Percentiles rank a stretch among this genome's conserved stretches.
phyloP scores from a whole-genome alignment of 2,113 vertebrate species.

The Morone saxatilis region DNA sequence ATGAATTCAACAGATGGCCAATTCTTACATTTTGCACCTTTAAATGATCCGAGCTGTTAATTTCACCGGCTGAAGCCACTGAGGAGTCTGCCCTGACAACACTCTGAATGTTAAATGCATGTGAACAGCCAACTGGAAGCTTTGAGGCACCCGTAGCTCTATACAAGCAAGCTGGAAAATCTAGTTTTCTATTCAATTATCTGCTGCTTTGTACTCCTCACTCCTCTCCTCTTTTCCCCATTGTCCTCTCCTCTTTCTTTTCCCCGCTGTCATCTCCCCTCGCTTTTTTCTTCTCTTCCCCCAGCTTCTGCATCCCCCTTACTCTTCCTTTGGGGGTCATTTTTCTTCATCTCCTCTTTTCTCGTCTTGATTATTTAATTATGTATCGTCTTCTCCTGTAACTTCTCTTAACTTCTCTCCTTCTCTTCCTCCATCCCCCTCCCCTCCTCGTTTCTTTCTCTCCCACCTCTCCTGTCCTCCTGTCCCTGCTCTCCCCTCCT shows the following conservation, averaged over 20 bases:
- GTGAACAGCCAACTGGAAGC: slow-evolving; percentile 26
- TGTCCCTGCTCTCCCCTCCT: slow-evolving; percentile 45
- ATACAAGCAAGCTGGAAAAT: slow-evolving; percentile 38
- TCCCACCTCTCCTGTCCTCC: slow-evolving; percentile 24
- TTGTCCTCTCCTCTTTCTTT: slow-evolving; percentile 21
- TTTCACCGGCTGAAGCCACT: background rate
- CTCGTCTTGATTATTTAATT: slow-evolving; percentile 4
- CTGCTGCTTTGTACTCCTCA: slow-evolving; percentile 31
- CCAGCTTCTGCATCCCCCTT: background rate
- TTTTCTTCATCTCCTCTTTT: background rate
- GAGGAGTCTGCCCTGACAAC: slow-evolving; percentile 9
- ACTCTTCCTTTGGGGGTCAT: background rate
- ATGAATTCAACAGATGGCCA: too few species aligned
- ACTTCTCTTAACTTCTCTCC: slow-evolving; percentile 14
- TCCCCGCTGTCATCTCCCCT: background rate
- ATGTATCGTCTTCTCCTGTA: slow-evolving; percentile 4
- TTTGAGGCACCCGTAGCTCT: slow-evolving; percentile 11
- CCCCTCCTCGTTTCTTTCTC: background rate
- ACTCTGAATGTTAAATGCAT: slow-evolving; percentile 9
- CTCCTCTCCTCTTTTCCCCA: slow-evolving; percentile 13
- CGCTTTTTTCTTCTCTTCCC: background rate
- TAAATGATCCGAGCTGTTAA: slow-evolving; percentile 1
- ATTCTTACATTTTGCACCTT: background rate
- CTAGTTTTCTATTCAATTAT: slow-evolving; percentile 60
- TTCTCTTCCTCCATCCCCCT: background rate